phyloP scores from a whole-genome alignment of 1,140 invertebrate species.

The Leptinotarsa texana region DNA sequence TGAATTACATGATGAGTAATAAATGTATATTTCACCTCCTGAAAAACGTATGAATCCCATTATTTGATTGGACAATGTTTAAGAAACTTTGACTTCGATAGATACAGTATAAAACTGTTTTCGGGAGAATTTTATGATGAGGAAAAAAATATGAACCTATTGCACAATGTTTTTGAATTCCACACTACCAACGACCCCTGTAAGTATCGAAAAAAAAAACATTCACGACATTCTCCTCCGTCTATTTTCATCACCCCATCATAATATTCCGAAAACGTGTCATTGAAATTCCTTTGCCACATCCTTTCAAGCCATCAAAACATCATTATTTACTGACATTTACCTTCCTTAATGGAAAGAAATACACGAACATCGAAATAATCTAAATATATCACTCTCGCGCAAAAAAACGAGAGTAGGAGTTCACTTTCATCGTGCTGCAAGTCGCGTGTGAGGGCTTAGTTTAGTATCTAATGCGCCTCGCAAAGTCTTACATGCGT shows the following conservation, averaged over 20 bases:
- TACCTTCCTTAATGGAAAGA: conserved; percentile 21
- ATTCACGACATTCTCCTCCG: neutral
- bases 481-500: conserved; percentile 17
- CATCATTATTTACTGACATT: conserved; percentile 21
- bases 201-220: neutral
- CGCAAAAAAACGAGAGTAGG: conserved; percentile 41
- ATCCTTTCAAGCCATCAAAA: conserved; percentile 12
- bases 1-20: too few relatives aligned
- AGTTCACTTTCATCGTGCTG: conserved; percentile 31
- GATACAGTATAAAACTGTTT: too few relatives aligned
- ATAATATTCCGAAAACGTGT: neutral
- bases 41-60: too few relatives aligned
- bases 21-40: too few relatives aligned
- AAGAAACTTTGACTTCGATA: too few relatives aligned
- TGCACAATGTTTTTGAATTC: neutral
- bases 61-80: too few relatives aligned
- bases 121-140: too few relatives aligned
- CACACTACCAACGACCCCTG: neutral
- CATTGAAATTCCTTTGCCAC: neutral
- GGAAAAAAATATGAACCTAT: too few relatives aligned
- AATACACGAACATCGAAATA: conserved; percentile 1
- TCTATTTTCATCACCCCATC: neutral
- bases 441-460: conserved; percentile 35
- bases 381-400: conserved; percentile 31
- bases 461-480: conserved; percentile 45